Base-by-base conservation (phyloP, 2,797 vertebrate genomes). In the Sebastiscus tertius region DNA sequence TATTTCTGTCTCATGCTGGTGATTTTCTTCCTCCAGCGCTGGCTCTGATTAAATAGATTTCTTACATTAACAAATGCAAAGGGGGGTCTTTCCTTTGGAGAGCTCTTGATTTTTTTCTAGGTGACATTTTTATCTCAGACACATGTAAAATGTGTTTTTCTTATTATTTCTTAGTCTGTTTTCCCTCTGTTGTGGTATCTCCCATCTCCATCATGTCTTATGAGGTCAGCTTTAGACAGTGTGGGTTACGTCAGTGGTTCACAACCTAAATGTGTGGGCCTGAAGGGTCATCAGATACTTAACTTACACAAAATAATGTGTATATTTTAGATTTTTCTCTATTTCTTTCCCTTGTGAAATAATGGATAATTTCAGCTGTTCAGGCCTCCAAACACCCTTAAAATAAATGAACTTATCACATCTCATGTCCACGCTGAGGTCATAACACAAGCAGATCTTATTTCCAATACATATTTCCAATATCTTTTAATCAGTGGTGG, bases 91-190 rank as follows among this genome's bases (percentile, higher is more conserved):
- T 18, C 56, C 54, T 75, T 18, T 9, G 9, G 16, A 7, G 4
- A 24, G 49, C 0, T 54, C 29, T 80, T 18, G 18, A 8, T 74
- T 70, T 75, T 20, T 20, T 61, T 68, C 14, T 1, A 61, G 34
- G 39, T 77, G 39, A 27, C 11, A 34, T 56, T 75, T 79, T 59
- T 24, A 62, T 75, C 49, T 69, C 20, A 58, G 54, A 49, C 72
- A 54, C 58, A 63, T 74, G 34, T 33, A 34, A 4, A 52, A 8
- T 59, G 55, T 46, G 26, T 46, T n/a, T 67, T 70, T 72, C 36
- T 22, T 75, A 36, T 77, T 70, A 52, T 75, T 18, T 52, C 18
- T 64, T 14, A 1, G 20, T 36, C 52, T 72, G 31, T 64, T 77
- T 62, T 65, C 13, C 18, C 12, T 75, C 69, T 54, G 26, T n/a